phyloP scores from a whole-genome alignment of 2,113 vertebrate species.

The Atherinomorus stipes region DNA sequence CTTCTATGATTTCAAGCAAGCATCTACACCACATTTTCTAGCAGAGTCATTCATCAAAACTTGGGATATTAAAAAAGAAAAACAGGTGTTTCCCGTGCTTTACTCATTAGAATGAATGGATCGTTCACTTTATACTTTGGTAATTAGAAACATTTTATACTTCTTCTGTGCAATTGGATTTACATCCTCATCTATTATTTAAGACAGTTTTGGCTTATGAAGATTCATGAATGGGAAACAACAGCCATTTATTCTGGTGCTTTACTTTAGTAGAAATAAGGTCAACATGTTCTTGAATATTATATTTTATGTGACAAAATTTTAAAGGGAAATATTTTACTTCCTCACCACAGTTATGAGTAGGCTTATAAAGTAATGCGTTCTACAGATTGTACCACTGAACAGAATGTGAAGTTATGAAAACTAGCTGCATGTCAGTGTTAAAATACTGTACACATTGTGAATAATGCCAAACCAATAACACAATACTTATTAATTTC shows the following conservation, averaged over 20 bases:
- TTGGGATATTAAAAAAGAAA: background rate
- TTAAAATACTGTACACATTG: too few species aligned
- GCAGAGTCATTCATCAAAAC: slow-evolving; percentile 42
- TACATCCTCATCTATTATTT: slow-evolving; percentile 23
- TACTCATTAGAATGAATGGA: background rate
- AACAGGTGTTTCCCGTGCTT: slow-evolving; percentile 50
- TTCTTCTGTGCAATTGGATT: slow-evolving; percentile 17
- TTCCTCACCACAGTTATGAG: too few species aligned
- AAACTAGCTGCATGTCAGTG: too few species aligned
- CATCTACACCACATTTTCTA: slow-evolving; percentile 25
- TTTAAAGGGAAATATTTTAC: too few species aligned
- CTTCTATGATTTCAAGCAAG: slow-evolving; percentile 26
- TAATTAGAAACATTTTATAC: slow-evolving; percentile 16
- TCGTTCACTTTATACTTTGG: slow-evolving; percentile 4
- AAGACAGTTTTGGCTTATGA: background rate
- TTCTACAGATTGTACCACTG: too few species aligned
- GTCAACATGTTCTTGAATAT: background rate
- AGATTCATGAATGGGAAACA: background rate
- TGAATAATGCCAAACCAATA: too few species aligned
- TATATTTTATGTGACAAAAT: background rate
- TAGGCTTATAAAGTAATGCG: too few species aligned
- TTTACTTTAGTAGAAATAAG: background rate
- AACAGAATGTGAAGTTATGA: too few species aligned
- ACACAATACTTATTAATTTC: too few species aligned
- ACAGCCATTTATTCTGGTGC: background rate